Evolutionary conservation across 2,113 vertebrate species (phyloP).

Genomic region (Datnioides undecimradiatus): DNA sequence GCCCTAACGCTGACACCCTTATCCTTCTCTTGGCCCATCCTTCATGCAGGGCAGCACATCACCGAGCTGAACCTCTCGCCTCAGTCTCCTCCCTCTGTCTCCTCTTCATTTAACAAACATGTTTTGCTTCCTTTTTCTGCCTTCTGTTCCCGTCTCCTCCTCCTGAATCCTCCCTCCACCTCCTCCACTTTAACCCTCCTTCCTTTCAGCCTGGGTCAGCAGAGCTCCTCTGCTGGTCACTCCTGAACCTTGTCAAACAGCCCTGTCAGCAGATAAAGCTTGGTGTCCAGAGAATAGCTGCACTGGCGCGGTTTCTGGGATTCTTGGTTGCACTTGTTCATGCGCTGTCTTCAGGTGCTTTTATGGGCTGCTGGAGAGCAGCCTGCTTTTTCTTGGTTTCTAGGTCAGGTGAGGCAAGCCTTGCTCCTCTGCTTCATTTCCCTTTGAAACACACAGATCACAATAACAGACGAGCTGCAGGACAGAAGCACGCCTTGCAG

Average conservation of each 20-base stretch:
- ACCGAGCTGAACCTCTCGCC: neutral
- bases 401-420: conserved; percentile 30
- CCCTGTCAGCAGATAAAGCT: neutral
- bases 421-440: conserved; percentile 51
- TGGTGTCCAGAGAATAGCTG: neutral
- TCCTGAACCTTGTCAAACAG: neutral
- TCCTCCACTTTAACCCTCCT: conserved; percentile 12
- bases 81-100: neutral
- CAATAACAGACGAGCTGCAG: conserved; percentile 23
- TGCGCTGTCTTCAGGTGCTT: neutral
- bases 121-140: conserved; percentile 15
- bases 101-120: conserved; percentile 1
- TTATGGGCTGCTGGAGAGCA: conserved; percentile 1
- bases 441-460: conserved; percentile 19
- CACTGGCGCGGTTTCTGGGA: neutral
- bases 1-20: conserved; percentile 52
- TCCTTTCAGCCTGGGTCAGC: conserved; percentile 32
- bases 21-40: conserved; percentile 26
- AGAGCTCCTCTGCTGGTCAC: conserved; percentile 25
- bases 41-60: neutral
- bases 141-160: conserved; percentile 36
- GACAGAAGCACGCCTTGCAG: neutral
- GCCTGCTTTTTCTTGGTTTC: conserved; percentile 58
- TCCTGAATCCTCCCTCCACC: conserved; percentile 12
- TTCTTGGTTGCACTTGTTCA: conserved; percentile 14